Conservation (phyloP, 2,888 invertebrate genomes). For the Agrochola circellaris region DNA sequence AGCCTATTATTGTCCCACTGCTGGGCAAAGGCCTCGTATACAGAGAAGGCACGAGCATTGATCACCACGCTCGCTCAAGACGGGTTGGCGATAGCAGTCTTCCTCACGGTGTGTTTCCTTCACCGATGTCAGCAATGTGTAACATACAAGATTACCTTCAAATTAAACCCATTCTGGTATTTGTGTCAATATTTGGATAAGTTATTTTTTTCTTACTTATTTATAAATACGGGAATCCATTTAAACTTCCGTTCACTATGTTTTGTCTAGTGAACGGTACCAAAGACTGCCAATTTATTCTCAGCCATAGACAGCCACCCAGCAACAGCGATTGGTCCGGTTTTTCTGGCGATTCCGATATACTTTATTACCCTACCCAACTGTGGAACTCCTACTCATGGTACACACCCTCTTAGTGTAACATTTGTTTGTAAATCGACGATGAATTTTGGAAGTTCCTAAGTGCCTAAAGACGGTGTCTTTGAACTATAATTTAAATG, state of each 20-base stretch:
- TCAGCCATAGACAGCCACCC: too few relatives aligned
- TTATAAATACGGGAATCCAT: neutral
- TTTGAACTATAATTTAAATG: slow-evolving; percentile 27
- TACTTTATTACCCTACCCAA: too few relatives aligned
- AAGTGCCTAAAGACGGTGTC: neutral
- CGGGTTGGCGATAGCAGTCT: too few relatives aligned
- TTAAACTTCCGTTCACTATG: neutral
- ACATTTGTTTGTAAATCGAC: too few relatives aligned
- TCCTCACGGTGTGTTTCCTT: too few relatives aligned
- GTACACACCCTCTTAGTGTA: neutral
- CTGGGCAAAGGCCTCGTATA: too few relatives aligned
- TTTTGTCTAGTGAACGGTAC: neutral
- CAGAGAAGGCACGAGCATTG: too few relatives aligned
- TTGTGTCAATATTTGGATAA: neutral
- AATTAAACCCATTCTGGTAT: neutral
- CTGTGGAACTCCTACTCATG: too few relatives aligned
- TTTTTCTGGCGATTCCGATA: neutral
- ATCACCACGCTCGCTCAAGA: too few relatives aligned
- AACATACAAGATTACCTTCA: neutral
- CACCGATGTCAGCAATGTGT: too few relatives aligned
- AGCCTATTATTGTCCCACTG: too few relatives aligned
- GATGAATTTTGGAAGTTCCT: neutral
- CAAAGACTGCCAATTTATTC: neutral
- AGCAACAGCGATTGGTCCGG: neutral
- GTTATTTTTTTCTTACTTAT: neutral